These are phyloP conservation scores for Ctenomys sociabilis DNA, from an alignment of 2,113 vertebrate species.

Conservation along the genomic window DNA sequence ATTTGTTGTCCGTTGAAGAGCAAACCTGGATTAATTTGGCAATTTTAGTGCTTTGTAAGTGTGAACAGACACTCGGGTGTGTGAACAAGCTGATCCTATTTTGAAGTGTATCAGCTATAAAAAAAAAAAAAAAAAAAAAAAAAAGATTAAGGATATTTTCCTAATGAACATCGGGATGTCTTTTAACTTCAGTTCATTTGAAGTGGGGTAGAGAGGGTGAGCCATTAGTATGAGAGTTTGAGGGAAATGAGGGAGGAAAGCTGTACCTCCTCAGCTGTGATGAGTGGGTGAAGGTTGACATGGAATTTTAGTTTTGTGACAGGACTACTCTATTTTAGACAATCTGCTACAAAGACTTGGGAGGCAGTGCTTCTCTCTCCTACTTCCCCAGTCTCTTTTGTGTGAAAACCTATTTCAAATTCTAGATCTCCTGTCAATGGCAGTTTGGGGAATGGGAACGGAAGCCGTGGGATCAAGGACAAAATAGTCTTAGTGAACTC, in stretches of 20 bases:
- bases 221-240: not conserved
- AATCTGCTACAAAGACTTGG: not conserved
- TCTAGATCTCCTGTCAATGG: not conserved
- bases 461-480: not conserved
- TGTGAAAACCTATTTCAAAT: not conserved
- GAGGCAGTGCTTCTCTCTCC: not conserved
- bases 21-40: not conserved
- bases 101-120: slow-evolving; percentile 8
- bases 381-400: not conserved
- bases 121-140: too few relatives aligned
- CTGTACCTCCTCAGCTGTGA: not conserved
- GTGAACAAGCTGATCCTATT: not conserved
- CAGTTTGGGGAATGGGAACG: not conserved
- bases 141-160: slow-evolving; percentile 32
- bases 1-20: not conserved
- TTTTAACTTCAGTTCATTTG: not conserved
- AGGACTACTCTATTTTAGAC: not conserved
- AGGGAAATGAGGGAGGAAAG: not conserved
- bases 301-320: not conserved
- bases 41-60: slow-evolving; percentile 20
- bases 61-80: not conserved
- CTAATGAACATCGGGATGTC: not conserved
- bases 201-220: not conserved
- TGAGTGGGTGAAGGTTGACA: not conserved
- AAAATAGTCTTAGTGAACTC: not conserved